Evolutionary conservation across 2,797 vertebrate species (phyloP).

Genomic region (Holocentrus rufus): DNA sequence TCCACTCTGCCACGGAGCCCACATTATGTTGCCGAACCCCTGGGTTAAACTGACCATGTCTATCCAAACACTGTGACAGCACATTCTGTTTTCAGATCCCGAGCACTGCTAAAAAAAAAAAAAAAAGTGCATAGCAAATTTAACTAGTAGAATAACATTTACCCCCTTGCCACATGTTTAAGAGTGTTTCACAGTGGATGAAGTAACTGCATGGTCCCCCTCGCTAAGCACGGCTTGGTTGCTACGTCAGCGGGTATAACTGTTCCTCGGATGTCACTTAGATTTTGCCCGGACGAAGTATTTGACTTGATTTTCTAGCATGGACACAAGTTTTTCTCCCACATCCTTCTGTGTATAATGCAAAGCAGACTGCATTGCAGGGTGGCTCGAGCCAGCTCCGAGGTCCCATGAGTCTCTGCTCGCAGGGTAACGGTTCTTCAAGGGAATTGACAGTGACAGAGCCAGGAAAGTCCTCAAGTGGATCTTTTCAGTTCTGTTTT

Average conservation of each 20-base stretch:
- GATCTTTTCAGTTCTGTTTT: constrained; percentile 83
- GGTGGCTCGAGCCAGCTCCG: constrained; percentile 76
- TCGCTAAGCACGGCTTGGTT: constrained; percentile 64
- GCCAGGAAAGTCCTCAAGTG: constrained; percentile 86
- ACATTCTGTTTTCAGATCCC: constrained; percentile 72
- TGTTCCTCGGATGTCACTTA: constrained; percentile 79
- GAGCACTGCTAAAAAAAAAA: constrained; percentile 34
- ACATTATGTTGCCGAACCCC: constrained; percentile 70
- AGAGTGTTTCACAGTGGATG: constrained; percentile 70
- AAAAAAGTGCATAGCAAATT: constrained; percentile 59
- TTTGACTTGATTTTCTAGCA: constrained; percentile 80
- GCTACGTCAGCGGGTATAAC: constrained; percentile 79
- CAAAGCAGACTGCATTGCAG: constrained; percentile 79
- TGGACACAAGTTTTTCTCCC: constrained; percentile 64
- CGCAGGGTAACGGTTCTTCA: constrained; percentile 78
- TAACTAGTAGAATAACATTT: constrained; percentile 73
- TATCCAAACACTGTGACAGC: constrained; percentile 79
- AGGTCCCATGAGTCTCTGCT: constrained; percentile 78
- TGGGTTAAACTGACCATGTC: constrained; percentile 75
- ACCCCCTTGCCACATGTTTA: constrained; percentile 65
- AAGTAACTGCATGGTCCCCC: constrained; percentile 68
- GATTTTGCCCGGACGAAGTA: constrained; percentile 75
- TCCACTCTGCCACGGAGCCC: constrained; percentile 57
- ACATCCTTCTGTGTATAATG: constrained; percentile 78
- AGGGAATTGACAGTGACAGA: constrained; percentile 82